These are phyloP conservation scores for Aurelia coerulea DNA, from an alignment of 30 jellyfish, hydroid and myxozoan genomes.

Conservation along the genomic window DNA sequence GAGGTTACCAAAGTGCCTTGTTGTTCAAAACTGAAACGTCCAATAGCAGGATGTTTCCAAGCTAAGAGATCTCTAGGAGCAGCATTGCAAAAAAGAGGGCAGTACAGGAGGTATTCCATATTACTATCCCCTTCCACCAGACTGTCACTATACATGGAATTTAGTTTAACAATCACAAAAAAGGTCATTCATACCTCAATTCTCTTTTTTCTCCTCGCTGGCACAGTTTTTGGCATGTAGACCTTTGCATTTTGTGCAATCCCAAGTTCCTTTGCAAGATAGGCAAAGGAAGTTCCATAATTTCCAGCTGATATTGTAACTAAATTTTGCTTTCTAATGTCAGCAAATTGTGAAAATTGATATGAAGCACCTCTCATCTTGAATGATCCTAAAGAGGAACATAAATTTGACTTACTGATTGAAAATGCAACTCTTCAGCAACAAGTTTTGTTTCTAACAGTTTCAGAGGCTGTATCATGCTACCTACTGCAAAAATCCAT, in stretches of 20 bases:
- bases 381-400: constrained; percentile 78
- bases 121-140: too few species aligned
- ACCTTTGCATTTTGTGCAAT: constrained; percentile 71
- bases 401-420: too few species aligned
- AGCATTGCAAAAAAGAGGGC: too few species aligned
- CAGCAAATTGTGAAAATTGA: constrained; percentile 66
- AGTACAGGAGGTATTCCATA: too few species aligned
- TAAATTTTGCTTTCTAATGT: constrained; percentile 23
- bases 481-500: too few species aligned
- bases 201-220: constrained; percentile 58
- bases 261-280: constrained; percentile 75
- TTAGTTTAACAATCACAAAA: too few species aligned
- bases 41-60: too few species aligned
- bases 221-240: constrained; percentile 92
- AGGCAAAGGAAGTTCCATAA: constrained; percentile 95
- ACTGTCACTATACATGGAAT: too few species aligned
- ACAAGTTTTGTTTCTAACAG: neutral
- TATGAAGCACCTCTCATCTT: constrained; percentile 89
- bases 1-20: too few species aligned
- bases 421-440: neutral
- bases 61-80: too few species aligned
- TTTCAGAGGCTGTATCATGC: too few species aligned
- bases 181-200: constrained; percentile 56
- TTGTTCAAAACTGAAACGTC: too few species aligned
- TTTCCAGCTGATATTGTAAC: constrained; percentile 98